A percentile compares a stretch with the other conserved stretches of the same genome.
Evolutionary conservation across 2,888 invertebrate species (phyloP).

Genomic region (Rutpela maculata): DNA sequence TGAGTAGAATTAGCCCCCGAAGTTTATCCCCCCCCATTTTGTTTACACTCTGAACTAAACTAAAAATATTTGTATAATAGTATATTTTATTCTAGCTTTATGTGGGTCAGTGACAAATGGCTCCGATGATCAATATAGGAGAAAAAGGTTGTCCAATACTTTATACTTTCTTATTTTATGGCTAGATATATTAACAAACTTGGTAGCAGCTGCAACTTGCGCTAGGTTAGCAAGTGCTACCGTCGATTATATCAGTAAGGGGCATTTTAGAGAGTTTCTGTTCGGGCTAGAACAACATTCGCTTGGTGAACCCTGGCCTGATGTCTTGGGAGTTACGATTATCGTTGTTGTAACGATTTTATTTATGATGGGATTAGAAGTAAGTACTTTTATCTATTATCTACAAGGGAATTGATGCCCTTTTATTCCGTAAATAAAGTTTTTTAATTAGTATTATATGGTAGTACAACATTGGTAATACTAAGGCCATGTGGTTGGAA

Average conservation of each 20-base stretch:
- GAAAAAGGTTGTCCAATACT: slow-evolving; percentile 75
- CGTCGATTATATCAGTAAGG: slow-evolving; percentile 79
- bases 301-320: slow-evolving; percentile 80
- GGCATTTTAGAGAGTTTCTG: slow-evolving; percentile 78
- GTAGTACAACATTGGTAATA: no score
- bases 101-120: slow-evolving; percentile 61
- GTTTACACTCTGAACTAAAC: no score
- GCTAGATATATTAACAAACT: slow-evolving; percentile 78
- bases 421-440: neutral
- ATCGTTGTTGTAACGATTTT: slow-evolving; percentile 78
- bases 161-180: slow-evolving; percentile 78
- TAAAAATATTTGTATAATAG: neutral
- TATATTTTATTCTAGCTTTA: slow-evolving; percentile 59
- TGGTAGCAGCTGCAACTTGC: slow-evolving; percentile 79
- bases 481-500: no score
- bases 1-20: no score
- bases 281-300: slow-evolving; percentile 78
- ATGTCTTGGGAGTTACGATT: slow-evolving; percentile 79
- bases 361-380: slow-evolving; percentile 81
- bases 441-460: neutral
- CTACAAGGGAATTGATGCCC: neutral
- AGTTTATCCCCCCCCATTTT: no score
- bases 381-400: slow-evolving; percentile 61
- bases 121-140: slow-evolving; percentile 65
- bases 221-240: slow-evolving; percentile 80